A percentile compares a stretch with the other conserved stretches of the same genome.
Evolutionary conservation across 2,888 invertebrate genomes (phyloP).

Genomic region (Oscheius sp.): DNA sequence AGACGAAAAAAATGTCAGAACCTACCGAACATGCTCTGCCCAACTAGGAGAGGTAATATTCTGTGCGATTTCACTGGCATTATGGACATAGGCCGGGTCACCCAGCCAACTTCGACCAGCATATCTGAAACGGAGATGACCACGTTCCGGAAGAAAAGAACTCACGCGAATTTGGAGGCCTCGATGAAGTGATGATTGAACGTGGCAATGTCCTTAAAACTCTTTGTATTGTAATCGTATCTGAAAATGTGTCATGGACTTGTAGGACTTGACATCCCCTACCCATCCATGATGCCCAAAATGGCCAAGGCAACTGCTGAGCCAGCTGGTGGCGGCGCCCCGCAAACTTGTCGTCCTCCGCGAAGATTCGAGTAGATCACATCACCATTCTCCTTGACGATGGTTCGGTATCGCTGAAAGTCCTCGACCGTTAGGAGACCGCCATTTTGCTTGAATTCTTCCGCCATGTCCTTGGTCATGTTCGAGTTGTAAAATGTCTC

Average conservation of each 20-base stretch:
- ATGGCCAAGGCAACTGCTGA: conserved; percentile 86
- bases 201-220: conserved; percentile 62
- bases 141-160: background rate
- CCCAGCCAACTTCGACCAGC: conserved; percentile 73
- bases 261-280: background rate
- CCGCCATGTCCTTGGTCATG: conserved; percentile 57
- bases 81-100: conserved; percentile 80
- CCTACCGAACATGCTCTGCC: conserved; percentile 60
- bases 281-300: conserved; percentile 82
- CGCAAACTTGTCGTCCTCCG: conserved; percentile 80
- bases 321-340: conserved; percentile 87
- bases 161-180: conserved; percentile 88
- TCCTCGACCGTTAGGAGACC: conserved; percentile 68
- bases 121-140: conserved; percentile 35
- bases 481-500: conserved; percentile 63
- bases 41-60: conserved; percentile 65
- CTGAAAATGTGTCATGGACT: conserved; percentile 32
- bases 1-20: conserved; percentile 2
- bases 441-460: conserved; percentile 64
- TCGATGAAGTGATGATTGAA: conserved; percentile 89
- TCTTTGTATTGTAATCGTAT: conserved; percentile 59
- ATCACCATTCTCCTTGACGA: conserved; percentile 56
- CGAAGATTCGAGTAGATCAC: conserved; percentile 62
- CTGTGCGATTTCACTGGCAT: conserved; percentile 64
- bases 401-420: conserved; percentile 62